These are phyloP conservation scores for Cryptoprocta ferox DNA, from an alignment of 2,797 vertebrate species.

Conservation along the genomic window DNA sequence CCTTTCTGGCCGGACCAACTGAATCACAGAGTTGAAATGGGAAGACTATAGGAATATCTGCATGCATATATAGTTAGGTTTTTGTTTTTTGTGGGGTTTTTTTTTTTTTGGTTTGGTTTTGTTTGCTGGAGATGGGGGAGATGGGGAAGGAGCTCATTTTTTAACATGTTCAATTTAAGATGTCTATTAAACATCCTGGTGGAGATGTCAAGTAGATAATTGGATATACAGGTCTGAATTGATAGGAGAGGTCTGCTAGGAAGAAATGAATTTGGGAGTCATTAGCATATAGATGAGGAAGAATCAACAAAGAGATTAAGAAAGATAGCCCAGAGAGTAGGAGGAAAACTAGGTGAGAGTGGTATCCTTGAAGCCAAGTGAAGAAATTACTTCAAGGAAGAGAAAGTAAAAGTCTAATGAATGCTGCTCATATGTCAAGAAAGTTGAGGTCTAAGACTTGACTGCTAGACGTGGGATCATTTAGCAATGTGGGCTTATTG, in stretches of 20 bases:
- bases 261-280: slow-evolving; percentile 71
- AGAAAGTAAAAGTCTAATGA: neutral
- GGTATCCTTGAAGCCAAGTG: neutral
- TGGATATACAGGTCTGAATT: slow-evolving; percentile 64
- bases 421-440: neutral
- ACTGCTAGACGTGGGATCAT: neutral
- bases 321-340: slow-evolving; percentile 44
- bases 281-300: slow-evolving; percentile 78
- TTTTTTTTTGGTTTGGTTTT: neutral
- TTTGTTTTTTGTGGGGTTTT: neutral
- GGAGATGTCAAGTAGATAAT: slow-evolving; percentile 72
- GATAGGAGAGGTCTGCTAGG: slow-evolving; percentile 54
- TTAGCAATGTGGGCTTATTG: neutral
- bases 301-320: slow-evolving; percentile 50
- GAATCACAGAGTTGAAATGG: neutral
- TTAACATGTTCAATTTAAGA: slow-evolving; percentile 61
- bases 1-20: neutral
- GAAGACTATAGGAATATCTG: neutral
- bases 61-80: neutral
- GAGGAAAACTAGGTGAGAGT: slow-evolving; percentile 8
- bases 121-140: neutral
- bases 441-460: neutral
- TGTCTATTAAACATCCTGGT: slow-evolving; percentile 66
- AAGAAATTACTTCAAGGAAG: neutral
- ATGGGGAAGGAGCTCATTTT: neutral